Conservation (phyloP, 2,888 invertebrate genomes). For the Portevinia maculata region DNA sequence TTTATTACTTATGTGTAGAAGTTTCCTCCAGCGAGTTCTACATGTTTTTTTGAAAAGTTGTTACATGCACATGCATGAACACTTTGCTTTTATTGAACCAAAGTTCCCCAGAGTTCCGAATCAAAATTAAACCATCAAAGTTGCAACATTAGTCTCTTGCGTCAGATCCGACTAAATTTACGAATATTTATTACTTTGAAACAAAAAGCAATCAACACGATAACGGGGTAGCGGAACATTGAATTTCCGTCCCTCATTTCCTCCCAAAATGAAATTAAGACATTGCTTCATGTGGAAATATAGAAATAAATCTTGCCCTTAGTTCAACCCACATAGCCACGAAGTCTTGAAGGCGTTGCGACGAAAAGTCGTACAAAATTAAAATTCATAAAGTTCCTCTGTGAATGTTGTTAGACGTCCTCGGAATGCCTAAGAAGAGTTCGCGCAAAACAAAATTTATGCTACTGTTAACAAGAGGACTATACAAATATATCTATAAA, state of each 20-base stretch:
- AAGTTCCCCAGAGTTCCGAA: conserved; percentile 32
- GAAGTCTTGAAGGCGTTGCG: not conserved
- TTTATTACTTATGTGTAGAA: too few relatives aligned
- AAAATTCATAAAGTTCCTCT: conserved; percentile 64
- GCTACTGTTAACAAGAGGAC: not conserved
- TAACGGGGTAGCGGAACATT: too few relatives aligned
- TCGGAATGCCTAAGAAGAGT: conserved; percentile 51
- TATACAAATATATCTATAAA: not conserved
- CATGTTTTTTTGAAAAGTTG: too few relatives aligned
- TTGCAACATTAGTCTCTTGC: not conserved
- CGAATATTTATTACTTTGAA: conserved; percentile 12
- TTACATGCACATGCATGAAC: not conserved
- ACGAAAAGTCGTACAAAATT: conserved; percentile 40
- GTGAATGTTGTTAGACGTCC: conserved; percentile 41
- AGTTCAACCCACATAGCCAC: not conserved
- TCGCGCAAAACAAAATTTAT: conserved; percentile 47
- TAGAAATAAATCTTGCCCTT: conserved; percentile 36
- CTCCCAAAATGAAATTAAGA: conserved; percentile 8
- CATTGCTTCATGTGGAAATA: conserved; percentile 41
- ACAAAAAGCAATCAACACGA: conserved; percentile 52
- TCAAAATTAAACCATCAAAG: conserved; percentile 29
- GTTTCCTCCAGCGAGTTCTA: too few relatives aligned
- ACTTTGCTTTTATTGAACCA: not conserved
- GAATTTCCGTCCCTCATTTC: conserved; percentile 10
- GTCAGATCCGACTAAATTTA: conserved; percentile 21